Conservation (phyloP, 2,113 vertebrate species). For the Anser cygnoides region DNA sequence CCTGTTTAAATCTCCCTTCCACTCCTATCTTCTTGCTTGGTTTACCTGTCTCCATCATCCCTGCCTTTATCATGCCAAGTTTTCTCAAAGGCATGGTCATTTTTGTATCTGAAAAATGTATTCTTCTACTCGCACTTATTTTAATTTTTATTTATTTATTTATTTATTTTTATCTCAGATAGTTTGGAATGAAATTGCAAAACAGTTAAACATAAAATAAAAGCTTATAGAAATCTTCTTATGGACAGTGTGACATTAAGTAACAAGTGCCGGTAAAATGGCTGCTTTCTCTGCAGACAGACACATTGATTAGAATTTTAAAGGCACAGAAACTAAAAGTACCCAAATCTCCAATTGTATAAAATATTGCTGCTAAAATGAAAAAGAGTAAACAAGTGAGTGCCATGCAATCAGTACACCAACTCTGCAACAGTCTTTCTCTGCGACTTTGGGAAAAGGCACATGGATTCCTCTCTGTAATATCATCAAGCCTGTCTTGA, state of each 20-base stretch:
- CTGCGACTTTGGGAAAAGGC: neutral
- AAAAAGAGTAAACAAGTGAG: neutral
- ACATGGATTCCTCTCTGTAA: neutral
- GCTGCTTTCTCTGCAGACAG: slow-evolving; percentile 11
- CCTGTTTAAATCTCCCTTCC: slow-evolving; percentile 40
- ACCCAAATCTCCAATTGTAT: neutral
- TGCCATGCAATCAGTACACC: neutral
- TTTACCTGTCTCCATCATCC: neutral
- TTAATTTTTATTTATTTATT: neutral
- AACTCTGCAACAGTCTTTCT: neutral
- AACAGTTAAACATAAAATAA: neutral
- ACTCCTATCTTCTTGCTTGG: slow-evolving; percentile 17
- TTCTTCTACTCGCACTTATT: neutral
- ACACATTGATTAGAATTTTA: neutral
- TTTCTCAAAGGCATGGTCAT: neutral
- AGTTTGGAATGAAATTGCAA: neutral
- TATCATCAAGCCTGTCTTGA: neutral
- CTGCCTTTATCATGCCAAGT: neutral
- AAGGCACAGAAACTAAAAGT: neutral
- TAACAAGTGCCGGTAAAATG: slow-evolving; percentile 12
- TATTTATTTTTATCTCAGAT: neutral
- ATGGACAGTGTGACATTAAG: neutral
- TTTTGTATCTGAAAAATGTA: neutral
- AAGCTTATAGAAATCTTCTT: neutral
- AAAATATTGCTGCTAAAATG: neutral